These are phyloP conservation scores for Ophiothrix spiculata DNA, from an alignment of 35 echinoderm and acorn worm species.

Conservation along the genomic window DNA sequence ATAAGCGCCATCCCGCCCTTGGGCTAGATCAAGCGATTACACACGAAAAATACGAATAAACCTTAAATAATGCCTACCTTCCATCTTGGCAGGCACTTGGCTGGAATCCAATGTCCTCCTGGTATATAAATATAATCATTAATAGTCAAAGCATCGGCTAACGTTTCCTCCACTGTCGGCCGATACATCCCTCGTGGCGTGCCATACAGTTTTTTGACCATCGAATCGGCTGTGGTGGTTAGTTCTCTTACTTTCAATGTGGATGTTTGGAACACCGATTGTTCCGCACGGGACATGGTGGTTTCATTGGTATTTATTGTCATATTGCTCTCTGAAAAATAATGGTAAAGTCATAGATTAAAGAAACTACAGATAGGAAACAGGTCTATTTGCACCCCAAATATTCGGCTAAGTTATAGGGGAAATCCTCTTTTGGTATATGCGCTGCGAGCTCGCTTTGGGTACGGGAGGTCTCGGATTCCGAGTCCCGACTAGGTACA, in stretches of 20 bases:
- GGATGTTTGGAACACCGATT: conserved; percentile 28
- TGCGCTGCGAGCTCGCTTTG: too few species aligned
- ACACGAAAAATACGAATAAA: background rate
- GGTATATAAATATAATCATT: conserved; percentile 81
- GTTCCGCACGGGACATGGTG: conserved; percentile 24
- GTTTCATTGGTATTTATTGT: conserved; percentile 39
- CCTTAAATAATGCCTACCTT: conserved; percentile 46
- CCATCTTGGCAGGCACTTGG: conserved; percentile 74
- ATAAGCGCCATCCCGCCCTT: too few species aligned
- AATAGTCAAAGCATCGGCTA: conserved; percentile 17
- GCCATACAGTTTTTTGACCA: conserved; percentile 15
- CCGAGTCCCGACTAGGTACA: too few species aligned
- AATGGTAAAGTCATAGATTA: too few species aligned
- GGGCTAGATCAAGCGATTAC: too few species aligned
- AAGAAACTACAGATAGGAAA: too few species aligned
- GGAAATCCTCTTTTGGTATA: too few species aligned
- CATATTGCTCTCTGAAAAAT: conserved; percentile 34
- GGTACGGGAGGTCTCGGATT: too few species aligned
- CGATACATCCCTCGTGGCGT: background rate
- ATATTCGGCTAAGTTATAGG: too few species aligned
- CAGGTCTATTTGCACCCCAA: too few species aligned
- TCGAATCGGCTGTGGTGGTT: background rate
- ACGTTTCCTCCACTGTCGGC: background rate
- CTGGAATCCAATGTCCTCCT: conserved; percentile 89
- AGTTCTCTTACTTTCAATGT: conserved; percentile 22